Evolutionary conservation across 2,797 vertebrate genomes (phyloP), one percentile per base, ranked within the genome.

Genomic region (Spinus olivaceus): DNA sequence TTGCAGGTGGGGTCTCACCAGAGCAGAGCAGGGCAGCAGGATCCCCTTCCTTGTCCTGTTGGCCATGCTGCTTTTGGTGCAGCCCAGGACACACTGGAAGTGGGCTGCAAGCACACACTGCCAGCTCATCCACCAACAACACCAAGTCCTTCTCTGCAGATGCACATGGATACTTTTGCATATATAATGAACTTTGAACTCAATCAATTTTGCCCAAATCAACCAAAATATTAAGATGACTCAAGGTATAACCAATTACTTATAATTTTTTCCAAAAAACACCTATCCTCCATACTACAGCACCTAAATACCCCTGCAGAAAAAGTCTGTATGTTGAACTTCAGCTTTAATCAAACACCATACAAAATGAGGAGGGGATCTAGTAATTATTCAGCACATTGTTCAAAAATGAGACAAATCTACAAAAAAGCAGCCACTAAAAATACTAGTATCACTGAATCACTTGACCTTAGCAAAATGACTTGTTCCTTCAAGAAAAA

Each of bases 211-310:
- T 59, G 6, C 63, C 46, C 10, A 66, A 70, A 63, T 54, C 39
- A 88, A 32, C 12, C 25, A 80, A 32, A 85, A 80, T 4, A 83
- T 18, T 32, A 59, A 32, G 23, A 83, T 2, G 0, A 23, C 18
- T 84, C 49, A 49, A 41, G 33, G 90, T 22, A 60, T 10, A 50
- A 41, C 22, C 8, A 70, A 18, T 8, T 46, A 30, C 15, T 33
- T 41, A 7, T 0, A 44, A 9, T 32, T 56, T 69, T 53, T 6
- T 3, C 14, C 81, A 78, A 79, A 73, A 80, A 10, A 4, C 10
- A 2, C 1, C 3, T 0, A 2, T 20, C 8, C 28, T 33, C 78
- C 41, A 33, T 32, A 71, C 18, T 15, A 3, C 0, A 61, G 21
- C 10, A 79, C 28, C 42, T 39, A 56, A 81, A 67, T 12, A 63